Conservation (phyloP, 1,140 invertebrate genomes). For the Drosophila navojoa region DNA sequence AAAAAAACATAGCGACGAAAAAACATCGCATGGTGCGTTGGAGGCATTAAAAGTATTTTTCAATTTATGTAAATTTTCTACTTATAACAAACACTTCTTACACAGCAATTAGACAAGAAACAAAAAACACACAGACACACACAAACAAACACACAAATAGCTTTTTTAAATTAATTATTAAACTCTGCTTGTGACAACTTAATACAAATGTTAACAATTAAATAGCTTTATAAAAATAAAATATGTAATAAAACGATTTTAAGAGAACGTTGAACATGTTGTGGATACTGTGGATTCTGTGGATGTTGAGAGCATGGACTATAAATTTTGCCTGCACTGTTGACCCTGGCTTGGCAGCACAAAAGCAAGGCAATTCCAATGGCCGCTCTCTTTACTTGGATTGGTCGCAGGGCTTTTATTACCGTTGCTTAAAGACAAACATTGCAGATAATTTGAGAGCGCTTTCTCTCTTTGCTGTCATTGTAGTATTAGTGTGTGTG, state of each 20-base stretch:
- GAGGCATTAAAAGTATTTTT: constrained; percentile 39
- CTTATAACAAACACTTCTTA: constrained; percentile 27
- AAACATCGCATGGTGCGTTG: neutral
- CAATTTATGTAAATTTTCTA: constrained; percentile 41
- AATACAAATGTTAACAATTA: constrained; percentile 36
- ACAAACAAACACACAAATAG: constrained; percentile 15
- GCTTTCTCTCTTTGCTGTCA: neutral
- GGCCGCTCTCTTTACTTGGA: neutral
- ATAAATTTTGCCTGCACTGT: neutral
- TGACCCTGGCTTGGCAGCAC: neutral
- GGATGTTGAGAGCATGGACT: neutral
- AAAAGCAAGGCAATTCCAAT: neutral
- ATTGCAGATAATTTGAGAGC: neutral
- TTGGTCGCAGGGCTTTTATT: neutral
- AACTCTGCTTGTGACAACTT: constrained; percentile 40
- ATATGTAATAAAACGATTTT: constrained; percentile 38
- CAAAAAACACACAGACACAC: neutral
- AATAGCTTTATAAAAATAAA: constrained; percentile 47
- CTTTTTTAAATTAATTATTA: constrained; percentile 37
- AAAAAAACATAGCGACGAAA: neutral
- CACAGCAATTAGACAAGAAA: constrained; percentile 6
- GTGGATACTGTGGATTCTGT: neutral
- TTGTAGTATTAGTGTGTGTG: neutral
- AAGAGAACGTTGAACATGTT: constrained; percentile 4
- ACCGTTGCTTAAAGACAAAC: neutral